Conservation (phyloP, 2,888 invertebrate species). For the Anodontia alba region DNA sequence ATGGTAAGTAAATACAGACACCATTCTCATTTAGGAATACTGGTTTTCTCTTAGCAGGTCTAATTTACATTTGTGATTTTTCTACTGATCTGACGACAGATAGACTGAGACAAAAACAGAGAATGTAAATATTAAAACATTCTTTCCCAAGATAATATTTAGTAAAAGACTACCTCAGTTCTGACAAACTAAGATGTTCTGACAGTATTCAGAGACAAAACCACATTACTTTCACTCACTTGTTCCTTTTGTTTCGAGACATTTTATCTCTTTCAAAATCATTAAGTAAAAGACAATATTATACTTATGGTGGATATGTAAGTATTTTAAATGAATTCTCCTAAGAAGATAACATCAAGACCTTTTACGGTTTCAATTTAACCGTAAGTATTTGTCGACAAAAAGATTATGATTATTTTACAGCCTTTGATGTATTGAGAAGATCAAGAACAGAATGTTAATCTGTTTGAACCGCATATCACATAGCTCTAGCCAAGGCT, state of each 20-base stretch:
- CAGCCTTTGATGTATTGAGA: background rate
- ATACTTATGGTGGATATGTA: background rate
- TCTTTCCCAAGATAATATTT: too few relatives aligned
- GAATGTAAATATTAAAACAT: too few relatives aligned
- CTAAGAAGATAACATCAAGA: conserved; percentile 1
- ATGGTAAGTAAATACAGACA: too few relatives aligned
- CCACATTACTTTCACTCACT: conserved; percentile 5
- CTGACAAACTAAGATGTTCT: background rate
- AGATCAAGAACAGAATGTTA: background rate
- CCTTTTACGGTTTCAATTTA: conserved; percentile 1
- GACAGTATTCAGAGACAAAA: background rate
- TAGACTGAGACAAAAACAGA: too few relatives aligned
- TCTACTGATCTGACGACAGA: too few relatives aligned
- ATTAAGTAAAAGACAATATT: background rate
- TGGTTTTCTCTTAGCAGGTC: too few relatives aligned
- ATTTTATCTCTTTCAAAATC: conserved; percentile 1
- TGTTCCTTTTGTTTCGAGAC: background rate
- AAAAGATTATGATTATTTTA: conserved; percentile 8
- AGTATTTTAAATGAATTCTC: background rate
- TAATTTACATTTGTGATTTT: too few relatives aligned
- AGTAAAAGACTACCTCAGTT: too few relatives aligned
- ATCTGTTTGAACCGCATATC: too few relatives aligned
- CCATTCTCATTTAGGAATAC: too few relatives aligned
- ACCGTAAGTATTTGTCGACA: background rate
- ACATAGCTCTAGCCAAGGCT: too few relatives aligned